phyloP scores from a whole-genome alignment of 2,888 invertebrate species.

The Dasypogon diadema region DNA sequence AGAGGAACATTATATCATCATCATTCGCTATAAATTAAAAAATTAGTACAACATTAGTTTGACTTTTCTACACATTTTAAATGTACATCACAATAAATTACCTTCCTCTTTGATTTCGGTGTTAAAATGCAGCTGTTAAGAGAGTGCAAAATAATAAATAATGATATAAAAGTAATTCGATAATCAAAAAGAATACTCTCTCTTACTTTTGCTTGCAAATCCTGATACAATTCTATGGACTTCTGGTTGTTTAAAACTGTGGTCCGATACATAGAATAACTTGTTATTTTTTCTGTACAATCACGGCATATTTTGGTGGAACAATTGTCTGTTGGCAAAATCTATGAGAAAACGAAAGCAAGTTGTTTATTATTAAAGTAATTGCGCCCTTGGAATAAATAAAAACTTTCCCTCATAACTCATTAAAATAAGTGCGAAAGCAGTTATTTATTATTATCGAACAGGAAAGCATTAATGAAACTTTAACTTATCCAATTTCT shows the following conservation, averaged over 20 bases:
- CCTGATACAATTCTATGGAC: neutral
- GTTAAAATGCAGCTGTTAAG: neutral
- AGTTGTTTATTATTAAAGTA: too few species aligned
- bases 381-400: too few species aligned
- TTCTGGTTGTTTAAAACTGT: conserved; percentile 19
- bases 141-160: conserved; percentile 1
- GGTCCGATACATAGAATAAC: neutral
- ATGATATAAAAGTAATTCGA: too few species aligned
- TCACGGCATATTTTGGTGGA: conserved; percentile 46
- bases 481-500: too few species aligned
- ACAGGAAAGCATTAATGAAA: too few species aligned
- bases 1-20: conserved; percentile 36
- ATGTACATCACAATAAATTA: neutral
- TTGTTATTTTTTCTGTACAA: conserved; percentile 6
- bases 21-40: conserved; percentile 5
- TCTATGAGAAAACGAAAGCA: conserved; percentile 7
- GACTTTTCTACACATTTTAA: neutral
- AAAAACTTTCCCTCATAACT: too few species aligned
- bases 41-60: neutral
- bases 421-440: too few species aligned
- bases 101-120: neutral
- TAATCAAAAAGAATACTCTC: too few species aligned
- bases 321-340: conserved; percentile 2
- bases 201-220: conserved; percentile 6
- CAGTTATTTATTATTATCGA: too few species aligned